Conservation (phyloP, 2,113 vertebrate genomes). For the Onychorhynchus coronatus region DNA sequence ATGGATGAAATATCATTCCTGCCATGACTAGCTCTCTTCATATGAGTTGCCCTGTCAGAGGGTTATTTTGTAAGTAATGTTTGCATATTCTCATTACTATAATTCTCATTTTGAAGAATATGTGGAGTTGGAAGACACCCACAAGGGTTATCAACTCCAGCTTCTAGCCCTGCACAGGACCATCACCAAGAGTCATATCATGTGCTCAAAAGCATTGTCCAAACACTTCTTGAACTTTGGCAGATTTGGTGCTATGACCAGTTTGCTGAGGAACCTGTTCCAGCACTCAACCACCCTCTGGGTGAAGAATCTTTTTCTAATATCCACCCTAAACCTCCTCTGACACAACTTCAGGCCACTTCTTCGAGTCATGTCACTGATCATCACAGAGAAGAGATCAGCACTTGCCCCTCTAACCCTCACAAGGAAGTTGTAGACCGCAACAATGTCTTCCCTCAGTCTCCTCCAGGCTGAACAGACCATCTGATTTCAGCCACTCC, state of each 20-base stretch:
- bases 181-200: not conserved
- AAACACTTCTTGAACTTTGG: not conserved
- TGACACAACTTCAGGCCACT: not conserved
- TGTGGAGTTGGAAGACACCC: not conserved
- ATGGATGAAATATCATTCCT: not conserved
- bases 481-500: not conserved
- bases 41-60: not conserved
- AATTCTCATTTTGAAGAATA: not conserved
- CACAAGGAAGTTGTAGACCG: not conserved
- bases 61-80: not conserved
- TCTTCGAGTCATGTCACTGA: not conserved
- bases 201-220: not conserved
- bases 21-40: not conserved
- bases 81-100: not conserved
- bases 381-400: not conserved
- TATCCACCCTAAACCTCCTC: not conserved
- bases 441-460: not conserved
- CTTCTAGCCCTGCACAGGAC: not conserved
- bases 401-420: not conserved
- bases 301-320: not conserved
- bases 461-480: not conserved
- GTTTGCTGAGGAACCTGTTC: not conserved
- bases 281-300: not conserved
- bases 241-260: not conserved
- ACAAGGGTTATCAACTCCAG: not conserved